phyloP scores from a whole-genome alignment of 2,888 invertebrate genomes.

The Drosophila hamatofila region DNA sequence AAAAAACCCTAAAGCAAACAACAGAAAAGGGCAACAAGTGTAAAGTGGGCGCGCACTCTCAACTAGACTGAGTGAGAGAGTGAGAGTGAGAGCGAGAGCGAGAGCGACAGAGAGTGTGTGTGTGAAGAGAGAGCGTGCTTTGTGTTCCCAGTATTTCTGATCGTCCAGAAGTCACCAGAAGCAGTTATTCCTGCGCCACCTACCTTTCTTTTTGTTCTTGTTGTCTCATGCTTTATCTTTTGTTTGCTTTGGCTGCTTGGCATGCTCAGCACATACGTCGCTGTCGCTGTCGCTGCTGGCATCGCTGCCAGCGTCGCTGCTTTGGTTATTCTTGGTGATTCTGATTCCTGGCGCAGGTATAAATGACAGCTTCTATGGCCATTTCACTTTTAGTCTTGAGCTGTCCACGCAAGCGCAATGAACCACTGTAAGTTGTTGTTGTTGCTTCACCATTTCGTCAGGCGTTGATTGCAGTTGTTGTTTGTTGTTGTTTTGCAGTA shows the following conservation, averaged over 20 bases:
- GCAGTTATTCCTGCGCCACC: conserved; percentile 28
- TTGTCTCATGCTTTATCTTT: conserved; percentile 22
- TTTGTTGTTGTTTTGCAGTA: conserved; percentile 18
- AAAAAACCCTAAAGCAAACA: neutral
- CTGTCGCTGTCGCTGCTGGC: conserved; percentile 17
- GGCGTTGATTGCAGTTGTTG: conserved; percentile 1
- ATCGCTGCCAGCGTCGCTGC: conserved; percentile 31
- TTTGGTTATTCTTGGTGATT: conserved; percentile 9
- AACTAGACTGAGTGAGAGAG: neutral
- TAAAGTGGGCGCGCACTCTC: conserved; percentile 38
- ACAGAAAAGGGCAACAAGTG: conserved; percentile 61
- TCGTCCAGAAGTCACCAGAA: conserved; percentile 47
- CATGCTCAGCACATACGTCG: conserved; percentile 63
- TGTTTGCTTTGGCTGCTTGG: conserved; percentile 43
- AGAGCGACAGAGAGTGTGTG: neutral
- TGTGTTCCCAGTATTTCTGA: conserved; percentile 65
- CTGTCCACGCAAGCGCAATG: conserved; percentile 73
- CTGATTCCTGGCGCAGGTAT: conserved; percentile 59
- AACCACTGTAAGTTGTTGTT: conserved; percentile 55
- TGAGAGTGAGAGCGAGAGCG: neutral
- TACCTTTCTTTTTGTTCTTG: conserved; percentile 37
- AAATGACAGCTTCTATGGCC: conserved; percentile 67
- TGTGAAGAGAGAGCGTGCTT: neutral
- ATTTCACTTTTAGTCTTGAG: conserved; percentile 75
- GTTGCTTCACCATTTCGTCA: neutral